Evolutionary conservation across 2,797 vertebrate species (phyloP).

Genomic region (Chaetodon trifasciatus): DNA sequence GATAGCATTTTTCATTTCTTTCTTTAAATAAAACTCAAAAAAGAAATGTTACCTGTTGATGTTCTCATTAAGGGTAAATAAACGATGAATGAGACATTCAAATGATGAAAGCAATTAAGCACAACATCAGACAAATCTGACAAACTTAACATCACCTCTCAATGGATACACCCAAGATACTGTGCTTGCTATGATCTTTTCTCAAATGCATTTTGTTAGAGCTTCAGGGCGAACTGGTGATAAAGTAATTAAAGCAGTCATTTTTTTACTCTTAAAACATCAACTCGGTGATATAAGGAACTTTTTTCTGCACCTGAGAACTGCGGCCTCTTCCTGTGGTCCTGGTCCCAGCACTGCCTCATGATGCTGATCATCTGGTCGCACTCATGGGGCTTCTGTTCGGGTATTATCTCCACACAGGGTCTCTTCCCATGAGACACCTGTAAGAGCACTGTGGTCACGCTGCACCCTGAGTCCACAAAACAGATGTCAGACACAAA

Average conservation of each 20-base stretch:
- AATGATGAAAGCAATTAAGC: constrained; percentile 9
- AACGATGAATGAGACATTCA: not conserved
- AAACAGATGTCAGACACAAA: constrained; percentile 16
- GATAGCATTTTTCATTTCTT: not conserved
- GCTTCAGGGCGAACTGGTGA: not conserved
- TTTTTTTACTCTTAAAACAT: not conserved
- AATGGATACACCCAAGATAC: not conserved
- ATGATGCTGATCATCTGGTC: constrained; percentile 88
- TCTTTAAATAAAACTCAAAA: not conserved
- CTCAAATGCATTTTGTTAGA: not conserved
- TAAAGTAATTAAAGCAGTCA: not conserved
- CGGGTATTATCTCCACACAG: constrained; percentile 80
- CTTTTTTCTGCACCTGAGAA: constrained; percentile 85
- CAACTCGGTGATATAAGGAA: not conserved
- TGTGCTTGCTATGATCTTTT: constrained; percentile 5
- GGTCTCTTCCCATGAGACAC: constrained; percentile 88
- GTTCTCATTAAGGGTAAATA: not conserved
- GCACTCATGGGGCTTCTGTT: constrained; percentile 85
- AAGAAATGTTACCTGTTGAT: too few species aligned
- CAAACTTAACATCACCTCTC: not conserved
- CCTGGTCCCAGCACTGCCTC: constrained; percentile 90
- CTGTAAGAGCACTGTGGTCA: constrained; percentile 87
- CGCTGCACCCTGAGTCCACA: constrained; percentile 83
- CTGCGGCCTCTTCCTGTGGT: constrained; percentile 82
- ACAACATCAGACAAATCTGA: not conserved